Conservation (phyloP, 1,140 invertebrate species). For the Trichonephila clavipes region DNA sequence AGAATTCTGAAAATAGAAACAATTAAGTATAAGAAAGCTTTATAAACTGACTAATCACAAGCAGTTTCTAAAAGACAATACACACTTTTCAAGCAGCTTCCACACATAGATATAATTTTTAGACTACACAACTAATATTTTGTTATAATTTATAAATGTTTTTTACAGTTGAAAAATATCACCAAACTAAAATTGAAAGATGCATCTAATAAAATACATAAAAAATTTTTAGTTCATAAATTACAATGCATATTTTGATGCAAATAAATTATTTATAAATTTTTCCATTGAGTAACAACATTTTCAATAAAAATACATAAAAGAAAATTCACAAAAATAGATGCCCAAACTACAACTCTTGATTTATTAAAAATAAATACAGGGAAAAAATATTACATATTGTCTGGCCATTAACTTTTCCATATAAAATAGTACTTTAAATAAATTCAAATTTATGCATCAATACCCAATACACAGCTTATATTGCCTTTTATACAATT, state of each 20-base stretch:
- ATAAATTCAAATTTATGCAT: too few species aligned
- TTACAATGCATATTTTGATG: neutral
- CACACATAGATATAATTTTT: neutral
- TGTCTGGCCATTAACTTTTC: neutral
- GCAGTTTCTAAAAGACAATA: neutral
- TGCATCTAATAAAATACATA: neutral
- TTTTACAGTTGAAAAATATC: neutral
- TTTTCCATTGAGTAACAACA: neutral
- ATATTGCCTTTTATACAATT: too few species aligned
- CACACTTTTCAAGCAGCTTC: neutral
- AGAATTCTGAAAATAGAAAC: too few species aligned
- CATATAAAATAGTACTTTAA: too few species aligned
- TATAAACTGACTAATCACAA: neutral
- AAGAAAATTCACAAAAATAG: neutral
- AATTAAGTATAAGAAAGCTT: neutral
- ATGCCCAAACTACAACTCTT: neutral
- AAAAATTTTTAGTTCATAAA: neutral
- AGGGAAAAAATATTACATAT: neutral
- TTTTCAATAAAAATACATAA: neutral
- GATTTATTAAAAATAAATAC: neutral
- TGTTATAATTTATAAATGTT: neutral
- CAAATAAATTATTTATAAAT: neutral
- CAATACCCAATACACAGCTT: too few species aligned
- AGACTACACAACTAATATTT: neutral
- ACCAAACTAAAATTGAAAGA: neutral